Base-by-base conservation (phyloP, 2,797 vertebrate species). In the Sebastes diploproa region DNA sequence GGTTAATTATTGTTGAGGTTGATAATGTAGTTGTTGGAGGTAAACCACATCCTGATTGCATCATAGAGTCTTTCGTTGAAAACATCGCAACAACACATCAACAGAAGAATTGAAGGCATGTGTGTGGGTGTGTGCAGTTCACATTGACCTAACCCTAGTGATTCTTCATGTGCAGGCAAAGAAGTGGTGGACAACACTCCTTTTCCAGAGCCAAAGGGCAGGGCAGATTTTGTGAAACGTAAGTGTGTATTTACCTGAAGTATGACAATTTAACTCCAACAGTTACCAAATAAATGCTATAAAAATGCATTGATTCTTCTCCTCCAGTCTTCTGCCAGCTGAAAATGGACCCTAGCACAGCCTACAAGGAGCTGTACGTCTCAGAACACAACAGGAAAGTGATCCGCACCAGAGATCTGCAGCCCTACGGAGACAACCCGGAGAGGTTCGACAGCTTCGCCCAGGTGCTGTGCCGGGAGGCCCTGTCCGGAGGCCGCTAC, bases 381-480 rank as follows among this genome's bases (percentile, higher is more conserved):
- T 96, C 96, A 6, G 96, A 96, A 2, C 88, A 72, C 90, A 95
- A 85, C 91, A 93, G 90, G 25, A 96, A 96, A 80, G 96, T 96
- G 71, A 93, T 92, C 67, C 93, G 96, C 85, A 96, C 95, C 81
- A 88, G 95, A 42, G 95, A 95, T 42, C 93, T 94, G 78, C 96
- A 96, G 93, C 88, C 95, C 9, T 96, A 96, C 27, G 80, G 83
- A 0, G 96, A 96, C 1, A 94, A 18, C 88, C 22, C 92, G 0
- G 96, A 96, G 77, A 88, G 96, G 61, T 96, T 96, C 0, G 96
- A 96, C 90, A 96, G 95, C 90, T 96, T 96, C 2, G 95, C 96
- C 59, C 96, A 96, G 90, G 96, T 96, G 71, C 82, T 96, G 76
- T 96, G 96, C 66, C 89, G 95, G 1, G 96, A 96, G 78, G 94